Percentiles rank a stretch among this genome's conserved stretches.
Conservation (phyloP, 2,113 vertebrate species). For the Atlantisia rogersi region DNA sequence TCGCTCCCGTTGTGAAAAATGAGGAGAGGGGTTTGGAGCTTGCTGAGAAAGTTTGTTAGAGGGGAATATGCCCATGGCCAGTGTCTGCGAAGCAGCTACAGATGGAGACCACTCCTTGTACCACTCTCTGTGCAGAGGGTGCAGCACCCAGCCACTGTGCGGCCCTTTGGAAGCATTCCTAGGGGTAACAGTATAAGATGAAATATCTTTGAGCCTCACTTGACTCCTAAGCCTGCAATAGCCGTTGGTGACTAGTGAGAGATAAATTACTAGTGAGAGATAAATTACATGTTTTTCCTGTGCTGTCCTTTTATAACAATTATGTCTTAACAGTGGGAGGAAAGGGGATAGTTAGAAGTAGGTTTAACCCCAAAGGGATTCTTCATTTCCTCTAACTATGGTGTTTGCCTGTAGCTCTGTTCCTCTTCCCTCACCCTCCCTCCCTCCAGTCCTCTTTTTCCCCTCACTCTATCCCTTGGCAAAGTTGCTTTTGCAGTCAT, state of each 20-base stretch:
- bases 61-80: background rate
- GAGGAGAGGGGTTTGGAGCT: background rate
- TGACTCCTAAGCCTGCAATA: background rate
- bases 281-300: background rate
- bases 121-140: accelerated
- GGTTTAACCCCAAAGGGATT: background rate
- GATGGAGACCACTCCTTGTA: accelerated
- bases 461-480: background rate
- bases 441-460: background rate
- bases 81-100: background rate
- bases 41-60: background rate
- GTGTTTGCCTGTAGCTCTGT: background rate
- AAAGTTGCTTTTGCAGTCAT: conserved; percentile 54
- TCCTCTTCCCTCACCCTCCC: background rate
- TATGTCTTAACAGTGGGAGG: background rate
- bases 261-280: background rate
- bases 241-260: background rate
- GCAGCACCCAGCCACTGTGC: background rate
- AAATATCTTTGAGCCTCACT: background rate
- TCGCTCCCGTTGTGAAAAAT: background rate
- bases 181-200: background rate
- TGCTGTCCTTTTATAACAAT: conserved; percentile 1
- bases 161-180: background rate
- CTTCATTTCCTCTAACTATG: conserved; percentile 5
- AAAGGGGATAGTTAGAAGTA: background rate